Evolutionary conservation across 1,140 invertebrate species (phyloP).

Genomic region (Laodelphax striatellus): DNA sequence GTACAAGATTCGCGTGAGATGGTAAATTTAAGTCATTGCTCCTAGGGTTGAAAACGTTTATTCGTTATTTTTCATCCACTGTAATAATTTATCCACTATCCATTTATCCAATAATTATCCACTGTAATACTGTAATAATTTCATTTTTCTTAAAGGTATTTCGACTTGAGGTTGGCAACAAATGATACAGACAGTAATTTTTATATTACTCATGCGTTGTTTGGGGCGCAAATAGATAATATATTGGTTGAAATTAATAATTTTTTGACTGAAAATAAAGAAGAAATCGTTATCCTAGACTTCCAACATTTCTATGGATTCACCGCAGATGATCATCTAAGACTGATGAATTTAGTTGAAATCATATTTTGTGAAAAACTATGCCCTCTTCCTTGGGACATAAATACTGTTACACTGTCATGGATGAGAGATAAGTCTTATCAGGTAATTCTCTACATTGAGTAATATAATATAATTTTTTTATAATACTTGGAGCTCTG

Average conservation of each 20-base stretch:
- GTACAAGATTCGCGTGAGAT: too few species aligned
- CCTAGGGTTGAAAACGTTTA: too few species aligned
- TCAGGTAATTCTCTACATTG: conserved; percentile 36
- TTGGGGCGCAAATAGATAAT: conserved; percentile 48
- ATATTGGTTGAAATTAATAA: conserved; percentile 47
- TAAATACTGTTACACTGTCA: conserved; percentile 41
- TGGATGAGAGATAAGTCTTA: conserved; percentile 44
- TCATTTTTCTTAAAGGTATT: conserved; percentile 41
- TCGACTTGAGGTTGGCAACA: conserved; percentile 59
- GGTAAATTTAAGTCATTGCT: too few species aligned
- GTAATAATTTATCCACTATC: background rate
- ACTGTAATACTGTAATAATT: background rate
- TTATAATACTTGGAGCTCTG: too few species aligned
- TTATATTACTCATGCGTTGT: conserved; percentile 65
- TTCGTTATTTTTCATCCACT: too few species aligned
- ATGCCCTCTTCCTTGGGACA: conserved; percentile 42
- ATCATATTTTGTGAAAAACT: conserved; percentile 50
- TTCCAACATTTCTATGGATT: conserved; percentile 79
- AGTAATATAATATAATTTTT: too few species aligned
- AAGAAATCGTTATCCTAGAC: conserved; percentile 67
- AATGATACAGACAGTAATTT: conserved; percentile 42
- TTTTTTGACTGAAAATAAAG: conserved; percentile 52
- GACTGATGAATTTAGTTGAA: conserved; percentile 45
- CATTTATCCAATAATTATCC: background rate
- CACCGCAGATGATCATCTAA: conserved; percentile 44